Conservation (phyloP, 2,113 vertebrate genomes). For the Malurus melanocephalus region DNA sequence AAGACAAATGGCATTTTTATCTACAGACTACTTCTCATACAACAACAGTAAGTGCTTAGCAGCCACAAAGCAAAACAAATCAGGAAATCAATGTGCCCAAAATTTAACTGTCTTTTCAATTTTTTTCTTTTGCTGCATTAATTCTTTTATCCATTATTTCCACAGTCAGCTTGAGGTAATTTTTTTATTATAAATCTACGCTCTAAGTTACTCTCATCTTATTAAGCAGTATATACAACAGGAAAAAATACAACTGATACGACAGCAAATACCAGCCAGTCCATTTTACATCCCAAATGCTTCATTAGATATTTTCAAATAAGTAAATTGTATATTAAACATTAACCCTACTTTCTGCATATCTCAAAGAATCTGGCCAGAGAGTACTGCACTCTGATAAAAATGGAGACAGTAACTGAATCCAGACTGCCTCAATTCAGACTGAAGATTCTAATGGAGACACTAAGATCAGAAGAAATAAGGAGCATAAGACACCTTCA, state of each 20-base stretch:
- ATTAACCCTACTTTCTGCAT: fast-evolving
- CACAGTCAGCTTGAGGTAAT: not conserved
- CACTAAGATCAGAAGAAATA: not conserved
- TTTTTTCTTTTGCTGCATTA: not conserved
- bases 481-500: not conserved
- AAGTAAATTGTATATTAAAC: not conserved
- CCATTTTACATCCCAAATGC: not conserved
- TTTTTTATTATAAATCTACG: not conserved
- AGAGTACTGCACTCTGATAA: not conserved
- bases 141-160: not conserved
- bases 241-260: not conserved
- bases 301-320: not conserved
- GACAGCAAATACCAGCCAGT: not conserved
- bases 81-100: not conserved
- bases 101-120: not conserved
- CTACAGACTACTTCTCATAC: not conserved
- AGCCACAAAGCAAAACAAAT: not conserved
- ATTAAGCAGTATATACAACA: not conserved
- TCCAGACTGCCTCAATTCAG: not conserved
- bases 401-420: not conserved
- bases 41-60: not conserved
- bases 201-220: not conserved
- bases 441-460: not conserved
- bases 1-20: not conserved
- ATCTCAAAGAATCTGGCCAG: not conserved